Conservation (phyloP, 53 echinoderm and acorn worm genomes). For the Pentamera pediparva region DNA sequence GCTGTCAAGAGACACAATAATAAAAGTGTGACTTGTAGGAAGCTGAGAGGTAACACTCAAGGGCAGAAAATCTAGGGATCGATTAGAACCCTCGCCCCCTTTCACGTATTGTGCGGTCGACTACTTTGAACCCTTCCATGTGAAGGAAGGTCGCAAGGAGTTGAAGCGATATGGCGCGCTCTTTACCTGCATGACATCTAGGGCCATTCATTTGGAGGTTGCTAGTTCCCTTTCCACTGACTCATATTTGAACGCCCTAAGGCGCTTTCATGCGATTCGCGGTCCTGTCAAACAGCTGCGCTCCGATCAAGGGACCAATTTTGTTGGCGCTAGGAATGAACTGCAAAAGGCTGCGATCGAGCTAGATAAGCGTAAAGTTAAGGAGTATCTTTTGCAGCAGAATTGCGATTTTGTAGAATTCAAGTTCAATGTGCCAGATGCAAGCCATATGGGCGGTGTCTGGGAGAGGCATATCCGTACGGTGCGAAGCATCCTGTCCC, state of each 20-base stretch:
- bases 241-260: constrained; percentile 55
- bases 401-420: constrained; percentile 41
- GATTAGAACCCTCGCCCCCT: constrained; percentile 53
- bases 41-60: constrained; percentile 16
- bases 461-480: constrained; percentile 63
- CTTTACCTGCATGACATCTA: constrained; percentile 61
- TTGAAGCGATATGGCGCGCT: constrained; percentile 57
- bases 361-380: constrained; percentile 27
- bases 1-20: neutral
- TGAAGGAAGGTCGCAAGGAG: constrained; percentile 56
- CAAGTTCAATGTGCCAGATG: constrained; percentile 29
- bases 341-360: constrained; percentile 21
- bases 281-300: constrained; percentile 52
- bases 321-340: constrained; percentile 46
- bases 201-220: constrained; percentile 64
- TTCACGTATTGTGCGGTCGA: constrained; percentile 55
- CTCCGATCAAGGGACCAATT: constrained; percentile 57
- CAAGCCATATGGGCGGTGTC: constrained; percentile 55
- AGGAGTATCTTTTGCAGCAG: constrained; percentile 25
- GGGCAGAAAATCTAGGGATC: constrained; percentile 28
- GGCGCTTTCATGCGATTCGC: constrained; percentile 46
- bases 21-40: constrained; percentile 40
- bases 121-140: constrained; percentile 54
- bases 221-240: constrained; percentile 44
- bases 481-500: constrained; percentile 38